Percentiles rank a stretch among this genome's conserved stretches.
Evolutionary conservation across 2,888 invertebrate genomes (phyloP).

Genomic region (Drosophila barbarae): DNA sequence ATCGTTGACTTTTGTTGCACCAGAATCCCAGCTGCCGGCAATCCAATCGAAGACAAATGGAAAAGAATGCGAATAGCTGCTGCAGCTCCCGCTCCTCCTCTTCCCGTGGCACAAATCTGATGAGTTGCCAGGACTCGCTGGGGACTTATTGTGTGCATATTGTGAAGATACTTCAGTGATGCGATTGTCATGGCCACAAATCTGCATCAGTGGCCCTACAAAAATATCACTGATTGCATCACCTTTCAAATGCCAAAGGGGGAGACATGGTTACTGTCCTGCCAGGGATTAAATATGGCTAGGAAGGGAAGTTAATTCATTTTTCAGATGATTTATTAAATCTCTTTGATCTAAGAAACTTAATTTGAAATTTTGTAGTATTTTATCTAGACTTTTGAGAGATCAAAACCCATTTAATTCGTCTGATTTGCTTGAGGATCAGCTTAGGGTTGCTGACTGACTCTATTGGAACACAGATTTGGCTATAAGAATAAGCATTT

Average conservation of each 20-base stretch:
- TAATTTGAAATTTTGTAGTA: background rate
- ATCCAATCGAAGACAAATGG: conserved; percentile 35
- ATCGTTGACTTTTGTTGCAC: conserved; percentile 40
- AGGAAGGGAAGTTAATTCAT: too few species aligned
- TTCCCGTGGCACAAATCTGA: conserved; percentile 20
- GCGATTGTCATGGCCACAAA: conserved; percentile 23
- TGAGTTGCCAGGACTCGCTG: conserved; percentile 14
- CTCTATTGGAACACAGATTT: background rate
- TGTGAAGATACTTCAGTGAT: conserved; percentile 11
- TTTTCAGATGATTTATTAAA: background rate
- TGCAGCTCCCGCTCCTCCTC: background rate
- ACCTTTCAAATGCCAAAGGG: background rate
- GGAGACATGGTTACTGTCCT: background rate
- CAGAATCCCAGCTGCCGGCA: conserved; percentile 13
- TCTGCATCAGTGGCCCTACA: background rate
- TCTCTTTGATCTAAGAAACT: background rate
- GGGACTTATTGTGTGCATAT: conserved; percentile 34
- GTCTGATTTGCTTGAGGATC: too few species aligned
- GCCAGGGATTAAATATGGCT: background rate
- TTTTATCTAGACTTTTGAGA: background rate
- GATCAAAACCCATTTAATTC: background rate
- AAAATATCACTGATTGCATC: conserved; percentile 5
- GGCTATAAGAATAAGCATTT: background rate
- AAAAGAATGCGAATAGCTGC: conserved; percentile 1
- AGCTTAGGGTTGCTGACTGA: background rate